Evolutionary conservation across 2,113 vertebrate genomes (phyloP).

Genomic region (Ammodytes marinus): DNA sequence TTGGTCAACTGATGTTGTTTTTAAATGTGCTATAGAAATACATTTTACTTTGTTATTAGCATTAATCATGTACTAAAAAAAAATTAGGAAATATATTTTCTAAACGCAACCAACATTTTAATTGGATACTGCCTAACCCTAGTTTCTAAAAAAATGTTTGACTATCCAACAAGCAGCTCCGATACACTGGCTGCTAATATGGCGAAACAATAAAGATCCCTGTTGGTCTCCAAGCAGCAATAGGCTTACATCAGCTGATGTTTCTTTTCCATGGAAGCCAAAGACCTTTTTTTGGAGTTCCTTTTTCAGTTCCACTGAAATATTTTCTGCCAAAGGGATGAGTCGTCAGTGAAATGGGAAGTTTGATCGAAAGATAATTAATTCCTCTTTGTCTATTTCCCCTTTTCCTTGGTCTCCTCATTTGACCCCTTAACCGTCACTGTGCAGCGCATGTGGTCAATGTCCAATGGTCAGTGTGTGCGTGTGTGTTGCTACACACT

Average conservation of each 20-base stretch:
- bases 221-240: neutral
- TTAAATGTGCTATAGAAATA: no score
- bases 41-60: no score
- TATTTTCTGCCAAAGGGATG: neutral
- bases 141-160: no score
- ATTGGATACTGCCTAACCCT: no score
- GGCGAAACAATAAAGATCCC: neutral
- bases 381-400: neutral
- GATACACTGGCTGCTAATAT: neutral
- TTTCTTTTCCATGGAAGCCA: neutral
- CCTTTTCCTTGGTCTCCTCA: no score
- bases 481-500: no score
- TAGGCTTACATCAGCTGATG: neutral
- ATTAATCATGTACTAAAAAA: no score
- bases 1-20: no score
- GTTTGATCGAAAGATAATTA: neutral
- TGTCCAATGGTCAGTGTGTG: neutral
- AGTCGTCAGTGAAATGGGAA: constrained; percentile 1
- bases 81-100: no score
- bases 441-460: constrained; percentile 1
- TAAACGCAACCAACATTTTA: no score
- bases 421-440: neutral
- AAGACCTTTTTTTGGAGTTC: neutral
- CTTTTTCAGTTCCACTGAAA: neutral
- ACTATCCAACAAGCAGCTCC: neutral